Evolutionary conservation across 2,113 vertebrate species (phyloP).

Genomic region (Grammomys surdaster): DNA sequence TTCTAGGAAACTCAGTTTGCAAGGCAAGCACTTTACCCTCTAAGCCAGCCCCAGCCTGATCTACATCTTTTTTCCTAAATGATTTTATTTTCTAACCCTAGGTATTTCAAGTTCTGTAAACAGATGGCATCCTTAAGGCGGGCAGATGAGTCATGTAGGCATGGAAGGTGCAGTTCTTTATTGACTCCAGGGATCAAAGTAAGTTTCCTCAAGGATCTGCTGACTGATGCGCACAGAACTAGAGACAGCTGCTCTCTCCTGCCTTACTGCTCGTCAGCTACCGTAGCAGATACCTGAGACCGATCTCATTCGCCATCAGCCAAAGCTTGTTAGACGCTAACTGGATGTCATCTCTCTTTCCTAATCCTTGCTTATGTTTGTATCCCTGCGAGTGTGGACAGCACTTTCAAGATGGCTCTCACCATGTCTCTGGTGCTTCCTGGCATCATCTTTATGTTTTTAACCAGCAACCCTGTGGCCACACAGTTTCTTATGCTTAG

Average conservation of each 20-base stretch:
- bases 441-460: not conserved
- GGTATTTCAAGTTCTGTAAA: not conserved
- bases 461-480: not conserved
- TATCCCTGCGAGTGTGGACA: not conserved
- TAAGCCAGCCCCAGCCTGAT: not conserved
- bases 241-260: not conserved
- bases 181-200: not conserved
- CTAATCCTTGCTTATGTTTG: not conserved
- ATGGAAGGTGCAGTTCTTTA: not conserved
- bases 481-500: not conserved
- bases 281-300: not conserved
- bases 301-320: not conserved
- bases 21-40: not conserved
- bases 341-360: not conserved
- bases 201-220: not conserved
- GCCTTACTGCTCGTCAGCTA: not conserved
- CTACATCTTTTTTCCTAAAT: not conserved
- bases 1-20: not conserved
- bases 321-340: conserved; percentile 1
- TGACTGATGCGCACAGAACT: not conserved
- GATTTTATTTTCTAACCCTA: not conserved
- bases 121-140: not conserved
- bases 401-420: not conserved
- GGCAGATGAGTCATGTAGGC: not conserved
- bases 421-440: not conserved